phyloP scores from a whole-genome alignment of 64 coral and sea anemone genomes.

The Dendronephthya gigantea region DNA sequence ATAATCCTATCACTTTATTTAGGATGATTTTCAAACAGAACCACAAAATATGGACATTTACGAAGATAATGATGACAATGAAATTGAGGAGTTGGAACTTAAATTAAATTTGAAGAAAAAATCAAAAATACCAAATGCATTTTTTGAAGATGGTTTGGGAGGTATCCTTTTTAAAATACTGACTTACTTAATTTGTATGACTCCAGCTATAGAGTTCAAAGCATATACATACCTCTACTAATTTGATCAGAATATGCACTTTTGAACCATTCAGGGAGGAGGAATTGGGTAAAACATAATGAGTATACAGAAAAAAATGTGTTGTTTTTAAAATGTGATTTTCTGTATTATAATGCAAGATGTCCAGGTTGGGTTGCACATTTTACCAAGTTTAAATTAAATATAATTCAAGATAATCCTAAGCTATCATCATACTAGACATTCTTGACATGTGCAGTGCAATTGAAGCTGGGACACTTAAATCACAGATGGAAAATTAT shows the following conservation, averaged over 20 bases:
- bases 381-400: no score
- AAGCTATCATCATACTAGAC: background rate
- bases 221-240: no score
- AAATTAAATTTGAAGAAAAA: background rate
- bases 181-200: background rate
- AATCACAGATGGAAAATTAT: background rate
- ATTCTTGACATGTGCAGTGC: slow-evolving; percentile 15
- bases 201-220: no score
- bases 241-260: no score
- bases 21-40: background rate
- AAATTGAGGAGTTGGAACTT: background rate
- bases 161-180: background rate
- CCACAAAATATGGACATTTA: background rate
- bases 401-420: background rate
- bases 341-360: no score
- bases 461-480: background rate
- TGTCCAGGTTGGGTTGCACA: no score
- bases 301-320: no score
- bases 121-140: background rate
- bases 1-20: background rate
- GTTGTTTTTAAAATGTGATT: no score
- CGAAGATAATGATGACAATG: background rate
- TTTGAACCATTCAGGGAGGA: no score
- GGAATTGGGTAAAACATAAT: no score
- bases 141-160: background rate